Evolutionary conservation across 2,888 invertebrate genomes (phyloP), one percentile per base, ranked within the genome.

Genomic region (Macaria notata): DNA sequence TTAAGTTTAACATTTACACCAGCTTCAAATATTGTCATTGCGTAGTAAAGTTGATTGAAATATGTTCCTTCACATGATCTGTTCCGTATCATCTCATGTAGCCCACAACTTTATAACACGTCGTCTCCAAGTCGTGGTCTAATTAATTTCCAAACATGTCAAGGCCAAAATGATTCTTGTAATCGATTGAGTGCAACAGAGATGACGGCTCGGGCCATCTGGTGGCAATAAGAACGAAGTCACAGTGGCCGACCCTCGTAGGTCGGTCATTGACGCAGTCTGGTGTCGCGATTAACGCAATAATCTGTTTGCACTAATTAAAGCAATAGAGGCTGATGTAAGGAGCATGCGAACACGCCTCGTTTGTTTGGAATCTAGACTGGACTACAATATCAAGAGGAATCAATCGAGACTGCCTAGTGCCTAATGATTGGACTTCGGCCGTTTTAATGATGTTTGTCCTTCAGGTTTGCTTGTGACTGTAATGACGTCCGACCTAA

Each of bases 211-310:
- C 53, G 31, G 41, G 38, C 49, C 57, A 53, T 57, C 53, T 57
- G 57, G 49, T 33, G 48, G 9, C 9, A 41, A n/a, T 41, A 53
- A 54, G 46, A 58, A 49, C 49, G 57, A 54, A 47, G 42, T 56
- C 45, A 60, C 47, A 46, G 53, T 48, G 8, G 54, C 30, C 57
- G 63, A 65, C 66, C 66, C 60, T 66, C 63, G 67, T 71, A 78
- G 78, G 73, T 69, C 78, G 81, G 82, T 82, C 85, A 82, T 81
- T 83, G 82, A 84, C 85, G 83, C 66, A 64, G 80, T 78, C 81
- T 86, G 87, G 79, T 76, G 73, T 79, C 71, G 76, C 78, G 78
- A 86, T 85, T 80, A 86, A 76, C 73, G 72, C 67, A 70, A 66
- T 69, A 77, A 75, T 79, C 72, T 74, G 74, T 72, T 72, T 71